A percentile compares a stretch with the other conserved stretches of the same genome.
These are phyloP conservation scores for Crenuchus spilurus DNA, from an alignment of 2,797 vertebrate species.

Conservation along the genomic window DNA sequence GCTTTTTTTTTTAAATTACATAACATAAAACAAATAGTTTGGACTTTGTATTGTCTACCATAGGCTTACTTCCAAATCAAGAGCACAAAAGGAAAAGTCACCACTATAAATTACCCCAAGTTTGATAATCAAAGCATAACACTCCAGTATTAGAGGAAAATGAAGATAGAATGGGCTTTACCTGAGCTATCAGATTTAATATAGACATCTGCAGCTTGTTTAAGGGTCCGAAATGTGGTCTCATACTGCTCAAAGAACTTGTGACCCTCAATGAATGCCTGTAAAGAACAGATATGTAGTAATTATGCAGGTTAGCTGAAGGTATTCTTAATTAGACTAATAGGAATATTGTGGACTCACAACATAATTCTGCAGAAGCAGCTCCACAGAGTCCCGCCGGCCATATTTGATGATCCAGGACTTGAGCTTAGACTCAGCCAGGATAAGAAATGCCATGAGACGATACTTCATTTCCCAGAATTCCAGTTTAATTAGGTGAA, in stretches of 20 bases:
- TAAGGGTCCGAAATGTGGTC: slow-evolving; percentile 88
- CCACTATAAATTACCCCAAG: background rate
- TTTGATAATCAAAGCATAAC: slow-evolving; percentile 14
- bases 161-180: slow-evolving; percentile 61
- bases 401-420: slow-evolving; percentile 99
- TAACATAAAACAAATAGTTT: no score
- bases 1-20: background rate
- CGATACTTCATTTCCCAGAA: slow-evolving; percentile 98
- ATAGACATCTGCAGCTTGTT: slow-evolving; percentile 90
- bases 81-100: background rate
- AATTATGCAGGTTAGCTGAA: background rate
- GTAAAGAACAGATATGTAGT: slow-evolving; percentile 21
- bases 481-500: slow-evolving; percentile 96
- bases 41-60: background rate
- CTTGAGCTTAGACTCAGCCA: slow-evolving; percentile 97
- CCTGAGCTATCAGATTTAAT: slow-evolving; percentile 92
- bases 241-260: slow-evolving; percentile 97
- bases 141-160: background rate
- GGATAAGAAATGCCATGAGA: slow-evolving; percentile 90
- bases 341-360: slow-evolving; percentile 74
- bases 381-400: slow-evolving; percentile 91
- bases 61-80: no score
- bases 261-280: slow-evolving; percentile 94
- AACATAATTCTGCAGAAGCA: slow-evolving; percentile 91
- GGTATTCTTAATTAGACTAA: background rate